Evolutionary conservation across 2,113 vertebrate genomes (phyloP).

Genomic region (Elachura formosa): DNA sequence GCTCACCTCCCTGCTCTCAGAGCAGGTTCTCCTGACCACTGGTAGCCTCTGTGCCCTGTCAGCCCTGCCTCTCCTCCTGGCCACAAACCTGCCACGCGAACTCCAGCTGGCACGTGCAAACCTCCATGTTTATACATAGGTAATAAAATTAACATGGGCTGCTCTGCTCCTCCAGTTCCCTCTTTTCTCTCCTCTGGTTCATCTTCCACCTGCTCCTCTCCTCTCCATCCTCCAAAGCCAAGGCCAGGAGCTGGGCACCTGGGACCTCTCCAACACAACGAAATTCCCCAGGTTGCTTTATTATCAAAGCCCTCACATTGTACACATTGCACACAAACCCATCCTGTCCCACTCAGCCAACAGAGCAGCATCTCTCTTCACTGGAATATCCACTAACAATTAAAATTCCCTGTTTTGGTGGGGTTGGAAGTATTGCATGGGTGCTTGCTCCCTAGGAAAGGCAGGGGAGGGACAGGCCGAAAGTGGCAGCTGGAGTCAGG

Average conservation of each 20-base stretch:
- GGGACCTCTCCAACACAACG: neutral
- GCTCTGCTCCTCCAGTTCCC: neutral
- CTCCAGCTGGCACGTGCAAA: fast-evolving
- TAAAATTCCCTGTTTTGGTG: neutral
- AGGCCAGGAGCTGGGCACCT: neutral
- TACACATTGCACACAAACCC: neutral
- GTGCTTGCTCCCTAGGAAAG: neutral
- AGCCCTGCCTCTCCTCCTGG: neutral
- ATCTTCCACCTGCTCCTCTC: neutral
- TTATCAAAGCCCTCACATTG: neutral
- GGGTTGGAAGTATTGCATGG: neutral
- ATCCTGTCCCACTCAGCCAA: neutral
- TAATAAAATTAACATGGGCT: neutral
- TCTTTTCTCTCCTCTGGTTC: neutral
- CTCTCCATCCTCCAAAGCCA: neutral
- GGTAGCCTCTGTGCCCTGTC: neutral
- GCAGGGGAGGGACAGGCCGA: neutral
- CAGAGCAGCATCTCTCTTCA: neutral
- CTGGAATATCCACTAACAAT: neutral
- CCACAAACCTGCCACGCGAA: neutral
- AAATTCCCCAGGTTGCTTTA: neutral
- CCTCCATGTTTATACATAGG: neutral
- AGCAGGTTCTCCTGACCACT: neutral
- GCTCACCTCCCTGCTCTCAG: neutral
- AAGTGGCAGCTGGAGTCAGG: neutral